Base-by-base conservation (phyloP, 1,140 invertebrate genomes). In the Ceratina japonica region DNA sequence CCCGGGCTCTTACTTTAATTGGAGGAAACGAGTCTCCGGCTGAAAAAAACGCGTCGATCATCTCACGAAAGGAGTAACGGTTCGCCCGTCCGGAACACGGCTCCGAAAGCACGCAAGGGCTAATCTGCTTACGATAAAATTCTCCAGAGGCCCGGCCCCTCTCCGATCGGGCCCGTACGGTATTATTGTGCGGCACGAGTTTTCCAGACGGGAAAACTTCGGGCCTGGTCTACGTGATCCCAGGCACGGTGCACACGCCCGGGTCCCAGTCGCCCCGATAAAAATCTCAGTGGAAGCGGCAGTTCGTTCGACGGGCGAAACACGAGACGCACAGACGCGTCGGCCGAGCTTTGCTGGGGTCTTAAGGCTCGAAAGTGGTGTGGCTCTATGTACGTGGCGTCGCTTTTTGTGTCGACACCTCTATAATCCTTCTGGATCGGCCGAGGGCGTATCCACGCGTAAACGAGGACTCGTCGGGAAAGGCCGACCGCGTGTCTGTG, bases 101-200 rank as follows among this genome's bases (percentile, higher is more conserved):
- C 2, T 13, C 20, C 8, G 3, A 76, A 76, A 59, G 3, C 22
- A 49, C 22, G 44, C 56, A 20, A 59, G 56, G 20, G 68, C 61
- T 78, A 78, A 78, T 78, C 69, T 72, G 75, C 68, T 72, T 72
- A 72, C 59, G 75, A 78, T 78, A 78, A 64, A 44, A 18, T 31
- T 24, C 37, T 22, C 44, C 75, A 4, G 22, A 27, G 58, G 54
- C 37, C 18, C 66, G 68, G 5, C 37, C n/a, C n/a, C n/a, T n/a
- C n/a, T 72, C 49, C 59, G 68, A 72, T 63, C 24, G 1, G 20
- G 24, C 0, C 64, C n/a, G n/a, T 27, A 58, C 20, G 31, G 16
- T 31, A 27, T 31, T 4, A 12, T 31, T 8, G 15, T 16, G n/a
- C 18, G 27, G 27, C 27, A 31, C 44, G 58, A 63, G 2, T 72